Conservation (phyloP, 2,797 vertebrate species). For the Danio kyathit region DNA sequence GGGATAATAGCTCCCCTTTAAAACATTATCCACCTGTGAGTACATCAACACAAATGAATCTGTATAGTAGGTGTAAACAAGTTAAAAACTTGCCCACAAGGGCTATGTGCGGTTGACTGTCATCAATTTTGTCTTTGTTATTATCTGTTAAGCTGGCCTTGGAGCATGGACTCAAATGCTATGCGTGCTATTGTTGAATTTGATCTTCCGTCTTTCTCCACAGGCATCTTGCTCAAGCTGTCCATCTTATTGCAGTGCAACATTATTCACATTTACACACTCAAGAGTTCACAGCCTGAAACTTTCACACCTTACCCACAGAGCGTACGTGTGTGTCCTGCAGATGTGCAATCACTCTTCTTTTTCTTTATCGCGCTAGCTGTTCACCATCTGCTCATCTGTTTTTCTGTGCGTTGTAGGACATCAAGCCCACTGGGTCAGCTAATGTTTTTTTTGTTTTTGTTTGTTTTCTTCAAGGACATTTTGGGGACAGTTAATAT, state of each 20-base stretch:
- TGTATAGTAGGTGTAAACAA: not conserved
- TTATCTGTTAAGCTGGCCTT: conserved; percentile 28
- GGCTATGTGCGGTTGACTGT: not conserved
- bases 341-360: conserved; percentile 68
- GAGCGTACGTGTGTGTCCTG: conserved; percentile 40
- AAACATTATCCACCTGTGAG: no score
- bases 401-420: conserved; percentile 71
- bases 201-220: conserved; percentile 38
- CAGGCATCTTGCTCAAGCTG: conserved; percentile 17
- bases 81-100: not conserved
- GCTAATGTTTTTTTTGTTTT: conserved; percentile 42
- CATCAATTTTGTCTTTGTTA: conserved; percentile 7
- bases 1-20: no score
- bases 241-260: not conserved
- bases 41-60: no score
- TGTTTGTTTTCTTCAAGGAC: no score
- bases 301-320: conserved; percentile 47
- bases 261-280: conserved; percentile 8
- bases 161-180: conserved; percentile 31
- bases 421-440: conserved; percentile 57
- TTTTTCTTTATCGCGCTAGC: conserved; percentile 64
- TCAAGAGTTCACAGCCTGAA: conserved; percentile 13
- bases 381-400: conserved; percentile 70
- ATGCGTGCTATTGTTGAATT: conserved; percentile 37
- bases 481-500: no score